phyloP scores from a whole-genome alignment of 2,888 invertebrate genomes.

The Geophilus truncorum region DNA sequence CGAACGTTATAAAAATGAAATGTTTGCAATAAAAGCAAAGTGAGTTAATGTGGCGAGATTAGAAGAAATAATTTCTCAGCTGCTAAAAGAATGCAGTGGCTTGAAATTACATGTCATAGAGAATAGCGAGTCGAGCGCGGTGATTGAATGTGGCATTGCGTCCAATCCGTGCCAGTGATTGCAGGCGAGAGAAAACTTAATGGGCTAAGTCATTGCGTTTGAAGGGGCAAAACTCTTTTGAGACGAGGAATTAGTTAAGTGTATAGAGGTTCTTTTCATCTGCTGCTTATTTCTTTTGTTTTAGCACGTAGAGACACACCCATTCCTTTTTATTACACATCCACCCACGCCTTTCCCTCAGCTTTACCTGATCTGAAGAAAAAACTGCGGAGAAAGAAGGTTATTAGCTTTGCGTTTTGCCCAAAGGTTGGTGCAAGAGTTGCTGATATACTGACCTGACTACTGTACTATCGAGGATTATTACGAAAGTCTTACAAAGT shows the following conservation, averaged over 20 bases:
- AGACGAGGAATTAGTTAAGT: conserved; percentile 4
- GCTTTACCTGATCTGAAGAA: too few species aligned
- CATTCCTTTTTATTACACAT: conserved; percentile 2
- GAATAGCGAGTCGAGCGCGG: background rate
- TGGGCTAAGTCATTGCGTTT: conserved; percentile 10
- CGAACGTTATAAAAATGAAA: background rate
- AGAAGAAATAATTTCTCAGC: background rate
- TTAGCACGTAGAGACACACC: conserved; percentile 10
- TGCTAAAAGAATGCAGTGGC: background rate
- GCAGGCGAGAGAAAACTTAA: conserved; percentile 5
- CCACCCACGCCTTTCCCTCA: background rate
- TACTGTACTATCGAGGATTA: too few species aligned
- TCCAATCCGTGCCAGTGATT: background rate
- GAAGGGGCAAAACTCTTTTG: conserved; percentile 10
- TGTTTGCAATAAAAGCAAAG: background rate
- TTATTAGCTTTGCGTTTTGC: too few species aligned
- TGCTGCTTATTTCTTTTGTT: conserved; percentile 10
- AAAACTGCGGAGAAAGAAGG: too few species aligned
- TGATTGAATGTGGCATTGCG: conserved; percentile 10
- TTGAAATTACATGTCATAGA: conserved; percentile 10
- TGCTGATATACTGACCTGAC: too few species aligned
- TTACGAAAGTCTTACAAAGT: too few species aligned
- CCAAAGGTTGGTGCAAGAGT: too few species aligned
- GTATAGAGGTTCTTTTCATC: conserved; percentile 10
- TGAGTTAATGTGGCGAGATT: background rate